Base-by-base conservation (phyloP, 2,797 vertebrate species). In the Clarias fuscus region DNA sequence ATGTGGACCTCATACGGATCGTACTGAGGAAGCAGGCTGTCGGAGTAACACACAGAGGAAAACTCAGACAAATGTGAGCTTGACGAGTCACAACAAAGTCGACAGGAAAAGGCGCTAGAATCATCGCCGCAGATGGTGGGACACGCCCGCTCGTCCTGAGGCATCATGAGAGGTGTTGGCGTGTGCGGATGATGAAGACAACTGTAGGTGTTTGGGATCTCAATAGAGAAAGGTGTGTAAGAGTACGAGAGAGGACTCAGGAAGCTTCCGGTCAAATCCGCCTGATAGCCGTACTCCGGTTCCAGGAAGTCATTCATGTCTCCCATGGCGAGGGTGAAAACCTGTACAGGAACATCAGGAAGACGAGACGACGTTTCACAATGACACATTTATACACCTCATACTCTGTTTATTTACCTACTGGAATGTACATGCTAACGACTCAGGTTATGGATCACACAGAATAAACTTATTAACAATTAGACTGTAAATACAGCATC, bases 1-100 rank as follows among this genome's bases (percentile, higher is more conserved):
- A 87, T 92, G 80, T 84, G 59, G 62, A 89, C 82, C 85, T 89
- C 81, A 86, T 88, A 91, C 61, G 88, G 89, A 86, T 56, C 89
- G 0, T 83, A 13, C 5, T 91, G 91, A 43, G 87, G 68, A 27
- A 85, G 64, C 22, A 88, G 7, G 88, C 84, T 88, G 71, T 91
- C 90, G 24, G 88, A 64, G 81, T 86, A 88, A 10, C 82, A 37
- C 8, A 64, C 70, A n/a, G 88, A 43, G 18, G 87, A 86, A 70
- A 79, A 78, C 4, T 89, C 90, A 83, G 85, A 8, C 33, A 82
- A 62, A n/a, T 58, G 18, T 40, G 87, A 64, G 78, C 61, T 14
- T 59, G 90, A 88, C 79, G 68, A 87, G 17, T 89, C 84, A 88
- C 56, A 77, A 24, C 80, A 61, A 68, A 76, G 22, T 4, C 79